phyloP scores from a whole-genome alignment of 2,113 vertebrate genomes.

The Pseudolaguvia tuberculata region DNA sequence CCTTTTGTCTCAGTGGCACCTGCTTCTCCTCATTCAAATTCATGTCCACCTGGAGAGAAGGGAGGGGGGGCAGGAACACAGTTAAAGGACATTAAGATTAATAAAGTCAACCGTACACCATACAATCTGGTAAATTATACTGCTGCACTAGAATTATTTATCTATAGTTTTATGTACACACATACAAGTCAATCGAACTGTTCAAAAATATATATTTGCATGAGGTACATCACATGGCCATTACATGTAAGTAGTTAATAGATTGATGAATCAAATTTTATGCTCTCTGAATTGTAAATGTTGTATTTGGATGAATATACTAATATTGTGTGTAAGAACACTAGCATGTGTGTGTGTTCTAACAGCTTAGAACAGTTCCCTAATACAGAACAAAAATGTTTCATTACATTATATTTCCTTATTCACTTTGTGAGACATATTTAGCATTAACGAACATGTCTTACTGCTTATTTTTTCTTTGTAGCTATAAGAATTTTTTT shows the following conservation, averaged over 20 bases:
- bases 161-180: neutral
- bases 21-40: conserved; percentile 84
- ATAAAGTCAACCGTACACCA: neutral
- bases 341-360: too few relatives aligned
- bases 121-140: neutral
- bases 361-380: too few relatives aligned
- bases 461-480: too few relatives aligned
- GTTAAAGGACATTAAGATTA: neutral
- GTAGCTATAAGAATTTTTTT: too few relatives aligned
- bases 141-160: neutral
- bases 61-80: neutral
- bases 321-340: neutral
- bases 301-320: neutral
- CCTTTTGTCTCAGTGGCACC: conserved; percentile 75
- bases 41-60: conserved; percentile 75
- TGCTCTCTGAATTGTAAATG: neutral
- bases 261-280: too few relatives aligned
- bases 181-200: neutral
- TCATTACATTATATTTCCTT: too few relatives aligned
- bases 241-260: neutral
- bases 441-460: too few relatives aligned
- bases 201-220: neutral
- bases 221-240: neutral
- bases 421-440: too few relatives aligned
- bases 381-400: too few relatives aligned